Percentiles rank a stretch among this genome's conserved stretches.
These are phyloP conservation scores for Coracias cyanogaster DNA, from an alignment of 2,797 vertebrate species.

Conservation along the genomic window DNA sequence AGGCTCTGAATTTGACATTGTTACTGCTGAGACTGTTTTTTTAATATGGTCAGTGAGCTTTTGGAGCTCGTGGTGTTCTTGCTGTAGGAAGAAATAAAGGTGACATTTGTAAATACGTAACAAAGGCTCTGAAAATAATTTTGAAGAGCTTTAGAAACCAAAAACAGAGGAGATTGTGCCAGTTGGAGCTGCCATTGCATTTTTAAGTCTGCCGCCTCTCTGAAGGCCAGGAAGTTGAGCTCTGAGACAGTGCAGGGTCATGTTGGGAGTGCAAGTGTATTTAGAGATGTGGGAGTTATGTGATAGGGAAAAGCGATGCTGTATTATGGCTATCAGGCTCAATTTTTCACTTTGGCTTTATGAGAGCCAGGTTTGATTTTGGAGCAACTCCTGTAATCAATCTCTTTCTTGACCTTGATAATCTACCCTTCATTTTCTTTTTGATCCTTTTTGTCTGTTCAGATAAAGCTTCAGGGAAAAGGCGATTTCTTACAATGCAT, in stretches of 20 bases:
- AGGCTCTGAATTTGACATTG: background rate
- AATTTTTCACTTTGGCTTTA: background rate
- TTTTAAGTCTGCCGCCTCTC: background rate
- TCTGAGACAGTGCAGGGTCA: background rate
- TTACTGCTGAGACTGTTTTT: background rate
- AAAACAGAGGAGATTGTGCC: background rate
- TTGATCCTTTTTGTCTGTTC: background rate
- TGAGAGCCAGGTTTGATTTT: background rate
- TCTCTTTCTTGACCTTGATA: background rate
- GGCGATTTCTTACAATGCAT: background rate
- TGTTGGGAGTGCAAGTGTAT: background rate
- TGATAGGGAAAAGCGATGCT: background rate
- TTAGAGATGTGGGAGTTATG: background rate
- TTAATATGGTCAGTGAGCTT: background rate
- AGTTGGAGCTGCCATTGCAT: background rate
- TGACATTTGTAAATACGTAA: background rate
- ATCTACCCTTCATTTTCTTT: background rate
- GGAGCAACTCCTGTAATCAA: background rate
- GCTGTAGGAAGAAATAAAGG: background rate
- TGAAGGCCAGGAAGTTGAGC: background rate
- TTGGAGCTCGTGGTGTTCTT: background rate
- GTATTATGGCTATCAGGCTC: background rate
- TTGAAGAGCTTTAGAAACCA: background rate
- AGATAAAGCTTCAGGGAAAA: background rate
- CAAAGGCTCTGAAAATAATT: background rate